A percentile compares a stretch with the other conserved stretches of the same genome.
Conservation (phyloP, 2,888 invertebrate genomes). For the Dasypogon diadema region DNA sequence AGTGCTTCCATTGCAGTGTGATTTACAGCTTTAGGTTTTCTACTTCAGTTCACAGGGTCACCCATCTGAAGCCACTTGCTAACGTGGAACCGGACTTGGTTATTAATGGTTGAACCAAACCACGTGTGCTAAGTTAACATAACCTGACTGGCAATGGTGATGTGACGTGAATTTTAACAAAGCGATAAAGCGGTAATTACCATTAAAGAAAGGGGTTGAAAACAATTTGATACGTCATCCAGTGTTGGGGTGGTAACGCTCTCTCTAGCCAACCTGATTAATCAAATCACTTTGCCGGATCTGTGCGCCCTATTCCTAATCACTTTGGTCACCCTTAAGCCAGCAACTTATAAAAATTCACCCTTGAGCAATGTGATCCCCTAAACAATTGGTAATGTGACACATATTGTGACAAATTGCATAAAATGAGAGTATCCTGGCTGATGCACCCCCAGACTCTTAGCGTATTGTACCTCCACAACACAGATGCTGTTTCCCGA, state of each 20-base stretch:
- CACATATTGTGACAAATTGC: conserved; percentile 70
- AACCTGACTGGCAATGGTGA: background rate
- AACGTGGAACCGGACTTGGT: no score
- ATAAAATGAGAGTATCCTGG: conserved; percentile 59
- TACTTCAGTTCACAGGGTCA: no score
- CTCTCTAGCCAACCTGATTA: conserved; percentile 57
- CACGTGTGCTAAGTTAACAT: conserved; percentile 49
- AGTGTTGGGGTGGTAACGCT: conserved; percentile 51
- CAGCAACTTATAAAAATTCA: conserved; percentile 53
- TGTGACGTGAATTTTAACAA: conserved; percentile 59
- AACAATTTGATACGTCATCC: conserved; percentile 54
- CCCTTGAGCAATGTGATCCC: conserved; percentile 58
- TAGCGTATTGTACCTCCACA: background rate
- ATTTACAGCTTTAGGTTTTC: no score
- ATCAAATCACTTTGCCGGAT: conserved; percentile 47
- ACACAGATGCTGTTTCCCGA: conserved; percentile 34
- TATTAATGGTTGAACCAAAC: conserved; percentile 43
- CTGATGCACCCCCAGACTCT: background rate
- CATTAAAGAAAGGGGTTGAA: conserved; percentile 49
- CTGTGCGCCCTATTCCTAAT: conserved; percentile 49
- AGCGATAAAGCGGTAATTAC: conserved; percentile 59
- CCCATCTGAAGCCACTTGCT: no score
- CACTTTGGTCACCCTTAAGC: conserved; percentile 54
- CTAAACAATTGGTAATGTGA: conserved; percentile 67
- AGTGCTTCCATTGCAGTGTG: no score